Conservation (phyloP, 2,888 invertebrate species). For the Drosophila merina region DNA sequence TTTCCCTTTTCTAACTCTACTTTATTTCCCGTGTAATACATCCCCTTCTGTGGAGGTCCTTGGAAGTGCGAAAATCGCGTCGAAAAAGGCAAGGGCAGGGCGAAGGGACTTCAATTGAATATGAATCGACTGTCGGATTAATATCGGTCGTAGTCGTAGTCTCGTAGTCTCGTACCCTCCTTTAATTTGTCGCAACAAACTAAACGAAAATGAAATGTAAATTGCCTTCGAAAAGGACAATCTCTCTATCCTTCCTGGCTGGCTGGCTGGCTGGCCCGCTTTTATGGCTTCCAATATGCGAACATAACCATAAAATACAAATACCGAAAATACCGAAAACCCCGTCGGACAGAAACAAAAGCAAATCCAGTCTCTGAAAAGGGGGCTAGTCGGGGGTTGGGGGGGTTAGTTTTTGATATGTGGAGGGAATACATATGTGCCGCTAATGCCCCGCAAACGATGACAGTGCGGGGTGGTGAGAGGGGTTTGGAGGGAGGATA, state of each 20-base stretch:
- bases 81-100: constrained; percentile 34
- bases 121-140: constrained; percentile 63
- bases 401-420: constrained; percentile 8
- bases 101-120: constrained; percentile 63
- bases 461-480: background rate
- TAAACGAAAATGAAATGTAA: constrained; percentile 58
- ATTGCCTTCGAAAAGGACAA: constrained; percentile 46
- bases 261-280: background rate
- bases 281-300: constrained; percentile 47
- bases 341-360: constrained; percentile 4
- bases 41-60: background rate
- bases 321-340: constrained; percentile 13
- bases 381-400: background rate
- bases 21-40: background rate
- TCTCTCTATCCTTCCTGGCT: constrained; percentile 10
- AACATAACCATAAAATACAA: constrained; percentile 46
- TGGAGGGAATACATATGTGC: constrained; percentile 29
- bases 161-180: background rate
- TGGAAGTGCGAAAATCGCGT: constrained; percentile 49
- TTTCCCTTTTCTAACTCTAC: too few species aligned
- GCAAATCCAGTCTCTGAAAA: background rate
- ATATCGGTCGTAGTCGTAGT: constrained; percentile 14
- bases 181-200: constrained; percentile 41
- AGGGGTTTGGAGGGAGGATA: background rate
- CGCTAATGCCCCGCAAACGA: constrained; percentile 32